Evolutionary conservation across 2,797 vertebrate species (phyloP), one percentile per base, ranked within the genome.

Genomic region (Melanotaenia parkinsoni): DNA sequence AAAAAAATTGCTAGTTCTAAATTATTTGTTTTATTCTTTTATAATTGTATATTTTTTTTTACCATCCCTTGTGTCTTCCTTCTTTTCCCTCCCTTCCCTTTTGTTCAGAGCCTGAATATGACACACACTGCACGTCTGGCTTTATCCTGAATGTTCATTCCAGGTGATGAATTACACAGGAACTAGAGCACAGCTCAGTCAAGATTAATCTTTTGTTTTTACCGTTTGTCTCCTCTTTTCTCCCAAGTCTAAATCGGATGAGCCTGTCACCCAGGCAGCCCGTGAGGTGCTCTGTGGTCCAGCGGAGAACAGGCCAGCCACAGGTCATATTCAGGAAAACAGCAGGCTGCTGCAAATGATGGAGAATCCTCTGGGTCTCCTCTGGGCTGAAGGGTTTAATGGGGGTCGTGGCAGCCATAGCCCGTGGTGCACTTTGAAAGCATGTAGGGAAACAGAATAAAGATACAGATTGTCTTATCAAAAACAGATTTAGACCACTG

Each of bases 201-300:
- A 45, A 45, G 43, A 45, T 45, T 45, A 1, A 13, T 63, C 11
- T 64, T 51, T 18, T 20, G 2, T 5, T 60, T 94, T 92, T 93
- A 99, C 98, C 90, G 85, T 93, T 91, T 24, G 77, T 90, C 53
- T 79, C 58, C 0, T 71, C 82, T 85, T 85, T 96, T 75, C 87
- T 91, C 11, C 97, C 98, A 7, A 99, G 93, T 76, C 98, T 93
- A 88, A 99, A 99, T 54, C 79, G 88, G 58, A 98, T 72, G 8
- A 16, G 76, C 81, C 92, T 96, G 80, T 93, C 93, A 30, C 71
- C 81, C 16, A 98, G 89, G 64, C 95, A 18, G 0, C 63, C 16
- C 7, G 95, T 95, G 79, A 99, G 94, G 69, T 95, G 82, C 66
- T 95, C 70, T 2, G 75, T 94, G 12, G 93, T 95, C 98, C 98